phyloP scores from a whole-genome alignment of 2,888 invertebrate genomes.

The Microplitis deprimator region DNA sequence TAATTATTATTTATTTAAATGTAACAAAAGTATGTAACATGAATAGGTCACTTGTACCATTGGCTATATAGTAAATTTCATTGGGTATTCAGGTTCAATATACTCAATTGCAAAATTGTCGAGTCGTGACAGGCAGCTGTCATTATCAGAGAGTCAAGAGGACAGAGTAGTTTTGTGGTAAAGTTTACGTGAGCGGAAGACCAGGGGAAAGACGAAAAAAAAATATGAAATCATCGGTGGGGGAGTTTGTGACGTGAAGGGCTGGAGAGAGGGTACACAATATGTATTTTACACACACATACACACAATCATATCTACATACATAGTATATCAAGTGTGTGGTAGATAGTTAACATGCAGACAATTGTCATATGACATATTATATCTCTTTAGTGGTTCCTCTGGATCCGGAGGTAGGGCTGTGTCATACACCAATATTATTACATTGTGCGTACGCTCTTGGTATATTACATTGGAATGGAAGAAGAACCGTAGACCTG shows the following conservation, averaged over 20 bases:
- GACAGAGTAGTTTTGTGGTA: neutral
- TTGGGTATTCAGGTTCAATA: constrained; percentile 56
- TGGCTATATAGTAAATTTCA: constrained; percentile 26
- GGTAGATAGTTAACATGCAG: neutral
- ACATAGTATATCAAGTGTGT: neutral
- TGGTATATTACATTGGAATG: neutral
- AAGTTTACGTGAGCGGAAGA: constrained; percentile 4
- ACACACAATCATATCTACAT: neutral
- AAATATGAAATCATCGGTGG: constrained; percentile 8
- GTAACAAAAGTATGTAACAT: neutral
- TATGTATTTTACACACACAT: neutral
- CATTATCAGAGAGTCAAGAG: constrained; percentile 26
- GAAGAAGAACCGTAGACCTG: neutral
- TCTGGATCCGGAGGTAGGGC: neutral
- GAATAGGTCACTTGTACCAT: constrained; percentile 25
- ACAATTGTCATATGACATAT: neutral
- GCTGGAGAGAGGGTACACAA: neutral
- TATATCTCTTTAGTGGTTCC: neutral
- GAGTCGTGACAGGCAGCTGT: constrained; percentile 44
- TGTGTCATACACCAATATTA: neutral
- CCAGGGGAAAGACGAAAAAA: constrained; percentile 2
- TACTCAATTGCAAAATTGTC: constrained; percentile 62
- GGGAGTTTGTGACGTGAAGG: constrained; percentile 1
- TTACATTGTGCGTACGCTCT: neutral
- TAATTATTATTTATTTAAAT: neutral